Evolutionary conservation across 2,113 vertebrate genomes (phyloP).

Genomic region (Poeciliopsis turrubarensis): DNA sequence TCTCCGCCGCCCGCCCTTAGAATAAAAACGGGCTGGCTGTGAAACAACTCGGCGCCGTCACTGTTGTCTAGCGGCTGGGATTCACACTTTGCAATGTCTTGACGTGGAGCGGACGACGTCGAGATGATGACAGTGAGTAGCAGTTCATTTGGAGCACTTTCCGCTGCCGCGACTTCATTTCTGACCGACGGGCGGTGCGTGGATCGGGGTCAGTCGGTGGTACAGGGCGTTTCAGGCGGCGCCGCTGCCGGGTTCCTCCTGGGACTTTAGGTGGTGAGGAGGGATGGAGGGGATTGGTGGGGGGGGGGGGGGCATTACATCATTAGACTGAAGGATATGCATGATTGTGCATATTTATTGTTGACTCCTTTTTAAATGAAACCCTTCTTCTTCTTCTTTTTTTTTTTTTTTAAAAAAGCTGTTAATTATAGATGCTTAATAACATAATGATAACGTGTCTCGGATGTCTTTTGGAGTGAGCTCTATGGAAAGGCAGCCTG

Average conservation of each 20-base stretch:
- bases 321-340: conserved; percentile 63
- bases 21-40: conserved; percentile 43
- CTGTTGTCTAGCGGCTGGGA: conserved; percentile 59
- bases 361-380: background rate
- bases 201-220: conserved; percentile 23
- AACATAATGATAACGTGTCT: conserved; percentile 25
- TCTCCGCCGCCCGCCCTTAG: conserved; percentile 60
- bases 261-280: conserved; percentile 60
- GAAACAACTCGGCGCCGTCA: conserved; percentile 36
- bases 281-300: too few relatives aligned
- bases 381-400: too few relatives aligned
- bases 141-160: conserved; percentile 45
- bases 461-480: conserved; percentile 30
- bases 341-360: conserved; percentile 60
- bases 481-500: conserved; percentile 38
- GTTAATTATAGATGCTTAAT: conserved; percentile 18
- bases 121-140: conserved; percentile 84
- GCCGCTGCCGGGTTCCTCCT: conserved; percentile 67
- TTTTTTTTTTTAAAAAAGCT: too few relatives aligned
- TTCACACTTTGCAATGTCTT: conserved; percentile 80
- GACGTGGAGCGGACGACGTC: conserved; percentile 62
- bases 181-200: conserved; percentile 6
- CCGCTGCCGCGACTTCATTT: conserved; percentile 17
- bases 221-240: conserved; percentile 67
- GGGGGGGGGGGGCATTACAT: conserved; percentile 74